A percentile compares a stretch with the other conserved stretches of the same genome.
Evolutionary conservation across 2,113 vertebrate species (phyloP).

Genomic region (Pterocles orientalis): DNA sequence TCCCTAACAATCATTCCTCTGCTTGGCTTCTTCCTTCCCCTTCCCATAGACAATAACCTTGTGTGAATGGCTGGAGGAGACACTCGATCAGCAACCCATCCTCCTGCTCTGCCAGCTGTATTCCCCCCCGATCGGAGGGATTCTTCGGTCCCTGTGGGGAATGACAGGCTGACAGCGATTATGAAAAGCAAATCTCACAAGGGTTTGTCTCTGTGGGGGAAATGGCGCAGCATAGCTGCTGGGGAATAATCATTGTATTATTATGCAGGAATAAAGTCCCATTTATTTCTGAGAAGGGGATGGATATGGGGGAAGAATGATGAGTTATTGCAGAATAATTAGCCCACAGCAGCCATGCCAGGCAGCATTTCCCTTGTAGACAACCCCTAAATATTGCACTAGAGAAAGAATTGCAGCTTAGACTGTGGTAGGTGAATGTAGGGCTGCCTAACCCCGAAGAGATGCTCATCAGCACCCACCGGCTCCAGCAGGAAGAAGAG

Average conservation of each 20-base stretch:
- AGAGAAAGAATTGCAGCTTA: neutral
- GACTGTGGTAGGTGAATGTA: neutral
- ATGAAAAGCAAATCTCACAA: neutral
- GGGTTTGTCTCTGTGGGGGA: neutral
- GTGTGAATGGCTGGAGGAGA: neutral
- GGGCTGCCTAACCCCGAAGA: neutral
- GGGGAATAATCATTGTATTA: neutral
- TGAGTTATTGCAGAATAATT: neutral
- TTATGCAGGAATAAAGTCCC: conserved; percentile 16
- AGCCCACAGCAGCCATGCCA: neutral
- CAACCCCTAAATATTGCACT: neutral
- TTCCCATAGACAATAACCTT: neutral
- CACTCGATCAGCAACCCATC: neutral
- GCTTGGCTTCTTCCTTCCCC: accelerated
- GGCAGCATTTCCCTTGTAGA: neutral
- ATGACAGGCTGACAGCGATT: accelerated
- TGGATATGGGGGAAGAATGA: neutral
- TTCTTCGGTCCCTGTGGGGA: neutral
- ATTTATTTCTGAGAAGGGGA: neutral
- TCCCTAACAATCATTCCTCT: neutral
- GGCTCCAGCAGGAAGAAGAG: neutral
- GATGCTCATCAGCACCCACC: neutral
- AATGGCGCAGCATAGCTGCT: neutral
- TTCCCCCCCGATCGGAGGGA: neutral
- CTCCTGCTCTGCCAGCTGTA: neutral